Evolutionary conservation across 1,140 invertebrate genomes (phyloP).

Genomic region (Drosophila albomicans): DNA sequence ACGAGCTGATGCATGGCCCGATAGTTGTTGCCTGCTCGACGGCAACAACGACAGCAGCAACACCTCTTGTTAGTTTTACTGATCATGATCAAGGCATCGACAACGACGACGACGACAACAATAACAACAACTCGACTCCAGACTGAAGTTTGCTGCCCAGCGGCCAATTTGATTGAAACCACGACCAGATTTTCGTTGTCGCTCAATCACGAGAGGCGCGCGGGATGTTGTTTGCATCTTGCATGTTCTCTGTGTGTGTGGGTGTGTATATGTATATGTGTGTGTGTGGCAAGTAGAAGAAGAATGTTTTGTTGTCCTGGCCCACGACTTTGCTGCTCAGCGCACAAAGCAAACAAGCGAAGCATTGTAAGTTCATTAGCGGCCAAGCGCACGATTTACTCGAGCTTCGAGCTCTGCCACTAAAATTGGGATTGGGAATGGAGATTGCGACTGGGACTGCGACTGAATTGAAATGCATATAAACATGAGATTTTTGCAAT

Average conservation of each 20-base stretch:
- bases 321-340: slow-evolving; percentile 12
- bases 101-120: not conserved
- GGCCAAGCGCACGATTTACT: slow-evolving; percentile 74
- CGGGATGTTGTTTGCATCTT: slow-evolving; percentile 59
- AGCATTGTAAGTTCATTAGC: slow-evolving; percentile 82
- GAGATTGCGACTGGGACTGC: slow-evolving; percentile 19
- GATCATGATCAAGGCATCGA: slow-evolving; percentile 68
- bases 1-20: slow-evolving; percentile 68
- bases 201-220: slow-evolving; percentile 65
- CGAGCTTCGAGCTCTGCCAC: slow-evolving; percentile 27
- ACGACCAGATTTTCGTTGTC: slow-evolving; percentile 62
- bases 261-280: slow-evolving; percentile 28
- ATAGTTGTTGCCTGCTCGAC: slow-evolving; percentile 38
- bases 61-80: slow-evolving; percentile 82
- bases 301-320: slow-evolving; percentile 8
- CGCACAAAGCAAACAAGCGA: slow-evolving; percentile 57
- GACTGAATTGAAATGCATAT: slow-evolving; percentile 71
- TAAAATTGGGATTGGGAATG: not conserved
- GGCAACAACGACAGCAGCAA: slow-evolving; percentile 75
- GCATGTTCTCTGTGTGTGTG: slow-evolving; percentile 7
- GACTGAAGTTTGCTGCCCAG: slow-evolving; percentile 46
- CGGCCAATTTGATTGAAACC: slow-evolving; percentile 71
- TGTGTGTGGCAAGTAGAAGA: slow-evolving; percentile 31
- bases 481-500: slow-evolving; percentile 78
- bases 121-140: not conserved